These are phyloP conservation scores for Agonopterix subpropinquella DNA, from an alignment of 2,888 invertebrate species.

Conservation along the genomic window DNA sequence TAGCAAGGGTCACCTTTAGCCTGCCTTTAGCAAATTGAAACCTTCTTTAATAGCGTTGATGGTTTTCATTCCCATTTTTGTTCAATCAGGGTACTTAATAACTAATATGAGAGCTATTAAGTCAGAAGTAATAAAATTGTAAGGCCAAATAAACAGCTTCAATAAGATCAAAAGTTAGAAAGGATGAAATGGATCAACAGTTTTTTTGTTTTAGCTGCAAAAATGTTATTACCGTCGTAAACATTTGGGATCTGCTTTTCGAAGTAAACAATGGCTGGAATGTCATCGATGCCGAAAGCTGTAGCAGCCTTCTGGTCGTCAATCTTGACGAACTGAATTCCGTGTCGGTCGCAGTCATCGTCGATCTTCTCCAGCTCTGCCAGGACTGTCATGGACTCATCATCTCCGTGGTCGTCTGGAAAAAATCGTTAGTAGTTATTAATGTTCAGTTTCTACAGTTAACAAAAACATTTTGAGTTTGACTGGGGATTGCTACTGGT, in stretches of 20 bases:
- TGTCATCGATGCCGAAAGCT: constrained; percentile 89
- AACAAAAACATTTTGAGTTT: too few species aligned
- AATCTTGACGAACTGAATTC: constrained; percentile 95
- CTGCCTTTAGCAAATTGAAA: too few species aligned
- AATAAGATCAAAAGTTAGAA: background rate
- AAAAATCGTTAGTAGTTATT: constrained; percentile 3
- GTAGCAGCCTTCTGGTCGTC: constrained; percentile 89
- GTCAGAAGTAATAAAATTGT: background rate
- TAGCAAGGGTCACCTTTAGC: too few species aligned
- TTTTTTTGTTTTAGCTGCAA: background rate
- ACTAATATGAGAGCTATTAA: too few species aligned
- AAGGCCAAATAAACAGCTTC: constrained; percentile 1
- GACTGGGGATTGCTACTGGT: too few species aligned
- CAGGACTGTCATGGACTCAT: constrained; percentile 90
- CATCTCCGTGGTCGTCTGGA: constrained; percentile 93
- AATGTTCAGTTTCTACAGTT: too few species aligned
- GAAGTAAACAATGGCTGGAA: constrained; percentile 93
- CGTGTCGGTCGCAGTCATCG: constrained; percentile 93
- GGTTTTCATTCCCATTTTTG: too few species aligned
- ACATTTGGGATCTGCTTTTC: constrained; percentile 95
- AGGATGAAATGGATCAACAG: background rate
- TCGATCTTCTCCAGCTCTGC: constrained; percentile 94
- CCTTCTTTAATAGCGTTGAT: too few species aligned
- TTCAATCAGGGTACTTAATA: too few species aligned
- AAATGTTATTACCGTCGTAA: constrained; percentile 82